phyloP scores from a whole-genome alignment of 2,888 invertebrate genomes.

The Dicyrtomina minuta region DNA sequence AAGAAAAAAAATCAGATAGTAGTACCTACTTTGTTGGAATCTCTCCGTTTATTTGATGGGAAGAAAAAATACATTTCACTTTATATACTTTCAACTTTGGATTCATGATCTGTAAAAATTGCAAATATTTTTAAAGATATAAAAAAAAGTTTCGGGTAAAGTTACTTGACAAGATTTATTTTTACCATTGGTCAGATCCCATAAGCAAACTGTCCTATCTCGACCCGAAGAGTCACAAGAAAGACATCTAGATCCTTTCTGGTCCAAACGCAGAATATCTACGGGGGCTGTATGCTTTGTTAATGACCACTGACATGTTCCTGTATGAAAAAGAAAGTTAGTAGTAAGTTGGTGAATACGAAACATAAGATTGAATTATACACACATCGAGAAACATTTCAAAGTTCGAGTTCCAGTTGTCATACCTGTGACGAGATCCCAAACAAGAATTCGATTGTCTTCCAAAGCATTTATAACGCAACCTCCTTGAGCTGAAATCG shows the following conservation, averaged over 20 bases:
- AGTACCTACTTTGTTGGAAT: too few relatives aligned
- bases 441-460: slow-evolving; percentile 78
- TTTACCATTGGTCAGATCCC: slow-evolving; percentile 77
- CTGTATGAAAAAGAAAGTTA: slow-evolving; percentile 57
- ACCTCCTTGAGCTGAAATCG: slow-evolving; percentile 78
- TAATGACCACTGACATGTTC: slow-evolving; percentile 75
- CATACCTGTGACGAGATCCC: slow-evolving; percentile 79
- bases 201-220: slow-evolving; percentile 75
- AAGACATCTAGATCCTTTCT: slow-evolving; percentile 70
- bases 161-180: neutral
- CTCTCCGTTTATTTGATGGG: too few relatives aligned
- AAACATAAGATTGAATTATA: too few relatives aligned
- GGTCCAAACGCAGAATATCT: slow-evolving; percentile 71
- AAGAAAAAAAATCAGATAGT: slow-evolving; percentile 45
- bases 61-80: neutral
- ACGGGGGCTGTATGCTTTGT: slow-evolving; percentile 78
- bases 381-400: too few relatives aligned
- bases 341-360: too few relatives aligned
- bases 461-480: slow-evolving; percentile 82
- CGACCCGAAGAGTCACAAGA: slow-evolving; percentile 72
- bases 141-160: neutral
- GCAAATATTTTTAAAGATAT: too few relatives aligned
- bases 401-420: too few relatives aligned
- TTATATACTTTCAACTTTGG: too few relatives aligned
- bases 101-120: too few relatives aligned